Conservation (phyloP, 2,113 vertebrate genomes). For the Microtus richardsoni region DNA sequence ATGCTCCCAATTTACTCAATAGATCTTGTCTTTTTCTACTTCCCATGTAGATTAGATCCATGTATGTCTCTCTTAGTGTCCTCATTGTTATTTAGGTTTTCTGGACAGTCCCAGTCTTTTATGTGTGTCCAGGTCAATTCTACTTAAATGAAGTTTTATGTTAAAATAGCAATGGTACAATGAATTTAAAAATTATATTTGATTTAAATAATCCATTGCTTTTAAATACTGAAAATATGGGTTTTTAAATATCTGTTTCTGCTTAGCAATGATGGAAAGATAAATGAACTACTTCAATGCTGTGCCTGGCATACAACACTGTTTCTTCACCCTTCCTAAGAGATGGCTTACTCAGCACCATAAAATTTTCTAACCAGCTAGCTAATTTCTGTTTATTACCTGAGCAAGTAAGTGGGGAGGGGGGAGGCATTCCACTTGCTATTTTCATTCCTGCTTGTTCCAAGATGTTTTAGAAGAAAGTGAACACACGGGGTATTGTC, state of each 20-base stretch:
- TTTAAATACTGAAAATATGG: slow-evolving; percentile 40
- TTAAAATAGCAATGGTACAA: slow-evolving; percentile 46
- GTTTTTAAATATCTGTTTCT: slow-evolving; percentile 43
- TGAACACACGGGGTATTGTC: slow-evolving; percentile 28
- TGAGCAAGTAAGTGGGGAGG: neutral
- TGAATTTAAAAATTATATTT: slow-evolving; percentile 46
- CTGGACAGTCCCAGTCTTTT: too few species aligned
- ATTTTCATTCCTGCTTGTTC: slow-evolving; percentile 53
- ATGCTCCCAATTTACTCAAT: too few species aligned
- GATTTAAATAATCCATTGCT: slow-evolving; percentile 42
- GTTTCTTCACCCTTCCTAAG: slow-evolving; percentile 36
- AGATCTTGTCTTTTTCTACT: too few species aligned
- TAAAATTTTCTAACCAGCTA: neutral
- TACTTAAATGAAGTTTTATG: slow-evolving; percentile 24
- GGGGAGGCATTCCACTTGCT: neutral
- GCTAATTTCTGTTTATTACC: slow-evolving; percentile 40
- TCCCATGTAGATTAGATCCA: too few species aligned
- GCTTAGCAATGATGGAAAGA: neutral
- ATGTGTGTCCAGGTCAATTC: neutral
- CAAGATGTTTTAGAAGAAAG: neutral
- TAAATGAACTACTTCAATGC: slow-evolving; percentile 31
- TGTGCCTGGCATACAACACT: slow-evolving; percentile 7
- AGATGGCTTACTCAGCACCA: neutral
- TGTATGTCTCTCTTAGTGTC: too few species aligned
- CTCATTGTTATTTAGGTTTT: too few species aligned